phyloP scores from a whole-genome alignment of 2,113 vertebrate species.

The Microtus montanus region DNA sequence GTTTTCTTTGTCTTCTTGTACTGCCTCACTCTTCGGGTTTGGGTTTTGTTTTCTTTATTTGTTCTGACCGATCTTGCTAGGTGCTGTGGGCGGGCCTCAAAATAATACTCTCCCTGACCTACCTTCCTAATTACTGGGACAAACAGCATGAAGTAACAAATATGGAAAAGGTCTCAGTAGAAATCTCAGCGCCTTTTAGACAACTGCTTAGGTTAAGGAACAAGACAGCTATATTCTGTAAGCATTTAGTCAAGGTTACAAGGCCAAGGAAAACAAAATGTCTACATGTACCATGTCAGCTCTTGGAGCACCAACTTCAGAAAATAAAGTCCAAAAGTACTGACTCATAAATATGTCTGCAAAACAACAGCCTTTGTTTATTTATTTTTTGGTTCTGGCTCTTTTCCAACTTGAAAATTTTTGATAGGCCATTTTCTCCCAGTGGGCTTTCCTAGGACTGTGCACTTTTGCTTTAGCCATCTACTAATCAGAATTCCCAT shows the following conservation, averaged over 20 bases:
- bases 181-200: neutral
- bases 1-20: neutral
- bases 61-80: neutral
- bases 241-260: neutral
- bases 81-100: neutral
- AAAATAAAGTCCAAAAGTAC: neutral
- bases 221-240: neutral
- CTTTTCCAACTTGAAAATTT: neutral
- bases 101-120: neutral
- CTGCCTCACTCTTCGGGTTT: neutral
- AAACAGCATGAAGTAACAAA: neutral
- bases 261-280: neutral
- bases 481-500: neutral
- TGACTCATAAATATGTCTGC: neutral
- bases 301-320: neutral
- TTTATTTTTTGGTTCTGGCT: neutral
- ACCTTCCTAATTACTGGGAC: neutral
- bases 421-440: neutral
- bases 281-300: neutral
- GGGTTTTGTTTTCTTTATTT: neutral
- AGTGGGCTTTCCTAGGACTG: neutral
- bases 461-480: neutral
- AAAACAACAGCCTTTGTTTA: neutral
- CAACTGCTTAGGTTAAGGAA: neutral
- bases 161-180: neutral